phyloP scores from a whole-genome alignment of 1,140 invertebrate genomes.

The Drosophila pallidifrons region DNA sequence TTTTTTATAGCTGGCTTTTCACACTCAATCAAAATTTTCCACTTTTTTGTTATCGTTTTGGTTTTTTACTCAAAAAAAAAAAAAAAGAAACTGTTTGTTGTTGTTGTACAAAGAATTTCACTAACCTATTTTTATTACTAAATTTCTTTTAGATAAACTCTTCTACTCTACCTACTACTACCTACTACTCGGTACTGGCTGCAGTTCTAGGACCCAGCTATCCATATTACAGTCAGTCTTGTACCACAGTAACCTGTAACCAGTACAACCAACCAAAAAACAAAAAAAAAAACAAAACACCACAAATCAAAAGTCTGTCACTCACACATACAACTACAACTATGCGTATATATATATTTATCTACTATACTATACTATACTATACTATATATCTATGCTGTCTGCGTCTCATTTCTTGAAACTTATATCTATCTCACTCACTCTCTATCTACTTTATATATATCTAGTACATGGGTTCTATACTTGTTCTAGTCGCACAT shows the following conservation, averaged over 20 bases:
- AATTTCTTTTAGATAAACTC: slow-evolving; percentile 84
- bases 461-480: slow-evolving; percentile 35
- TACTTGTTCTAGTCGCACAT: slow-evolving; percentile 38
- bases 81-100: background rate
- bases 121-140: slow-evolving; percentile 84
- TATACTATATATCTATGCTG: slow-evolving; percentile 13
- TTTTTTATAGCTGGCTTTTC: slow-evolving; percentile 58
- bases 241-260: slow-evolving; percentile 30
- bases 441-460: slow-evolving; percentile 7
- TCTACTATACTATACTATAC: background rate
- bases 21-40: slow-evolving; percentile 23
- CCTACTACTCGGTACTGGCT: slow-evolving; percentile 74
- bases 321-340: slow-evolving; percentile 27
- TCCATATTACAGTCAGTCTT: slow-evolving; percentile 40
- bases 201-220: slow-evolving; percentile 47
- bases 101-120: slow-evolving; percentile 72
- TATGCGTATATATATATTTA: slow-evolving; percentile 18
- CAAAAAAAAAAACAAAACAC: slow-evolving; percentile 5
- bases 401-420: slow-evolving; percentile 38
- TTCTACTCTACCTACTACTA: slow-evolving; percentile 74
- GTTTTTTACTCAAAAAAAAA: slow-evolving; percentile 29
- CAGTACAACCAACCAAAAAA: slow-evolving; percentile 24
- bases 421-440: slow-evolving; percentile 18
- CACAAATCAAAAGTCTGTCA: slow-evolving; percentile 29
- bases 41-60: slow-evolving; percentile 31